Evolutionary conservation across 2,888 invertebrate species (phyloP).

Genomic region (Aleiodes alternator): DNA sequence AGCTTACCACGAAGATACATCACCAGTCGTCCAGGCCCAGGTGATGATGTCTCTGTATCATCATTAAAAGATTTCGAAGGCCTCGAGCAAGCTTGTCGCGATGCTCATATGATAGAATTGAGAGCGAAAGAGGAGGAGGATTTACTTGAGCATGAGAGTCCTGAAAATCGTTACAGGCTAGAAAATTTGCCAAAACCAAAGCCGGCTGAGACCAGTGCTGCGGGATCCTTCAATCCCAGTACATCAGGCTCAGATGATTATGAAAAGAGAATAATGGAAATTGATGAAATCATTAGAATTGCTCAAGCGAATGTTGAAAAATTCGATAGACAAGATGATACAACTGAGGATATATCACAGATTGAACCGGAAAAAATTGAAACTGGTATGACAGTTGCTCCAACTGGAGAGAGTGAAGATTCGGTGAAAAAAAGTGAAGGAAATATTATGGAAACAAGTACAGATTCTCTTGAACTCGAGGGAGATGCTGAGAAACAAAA

Average conservation of each 20-base stretch:
- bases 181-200: constrained; percentile 71
- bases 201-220: constrained; percentile 61
- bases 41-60: constrained; percentile 90
- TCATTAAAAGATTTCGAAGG: constrained; percentile 96
- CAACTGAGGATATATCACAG: constrained; percentile 77
- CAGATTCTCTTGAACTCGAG: constrained; percentile 80
- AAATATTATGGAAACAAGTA: constrained; percentile 79
- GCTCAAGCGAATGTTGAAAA: constrained; percentile 82
- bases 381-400: constrained; percentile 45
- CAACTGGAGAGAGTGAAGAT: constrained; percentile 46
- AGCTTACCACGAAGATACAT: constrained; percentile 86
- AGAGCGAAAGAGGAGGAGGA: constrained; percentile 92
- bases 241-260: constrained; percentile 80
- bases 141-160: constrained; percentile 81
- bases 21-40: constrained; percentile 84
- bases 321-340: constrained; percentile 78
- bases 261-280: constrained; percentile 82
- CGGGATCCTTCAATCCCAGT: constrained; percentile 75
- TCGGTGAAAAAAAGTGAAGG: constrained; percentile 61
- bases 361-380: constrained; percentile 63
- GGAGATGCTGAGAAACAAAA: constrained; percentile 72
- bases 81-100: constrained; percentile 90
- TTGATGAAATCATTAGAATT: constrained; percentile 82
- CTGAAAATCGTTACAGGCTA: constrained; percentile 79
- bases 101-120: constrained; percentile 88